phyloP scores from a whole-genome alignment of 1,140 invertebrate species.

The Cydia amplana region DNA sequence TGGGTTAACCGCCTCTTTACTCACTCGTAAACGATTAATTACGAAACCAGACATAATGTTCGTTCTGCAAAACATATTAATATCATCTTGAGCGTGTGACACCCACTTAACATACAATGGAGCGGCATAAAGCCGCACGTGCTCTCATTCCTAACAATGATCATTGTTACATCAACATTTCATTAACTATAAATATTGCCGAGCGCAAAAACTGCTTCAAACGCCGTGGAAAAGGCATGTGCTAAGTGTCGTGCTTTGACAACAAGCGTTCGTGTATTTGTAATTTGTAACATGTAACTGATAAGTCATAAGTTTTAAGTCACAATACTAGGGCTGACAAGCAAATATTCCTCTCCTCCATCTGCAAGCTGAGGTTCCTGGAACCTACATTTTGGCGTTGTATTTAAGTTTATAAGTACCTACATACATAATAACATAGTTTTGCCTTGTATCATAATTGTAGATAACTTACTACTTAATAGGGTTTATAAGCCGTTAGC shows the following conservation, averaged over 20 bases:
- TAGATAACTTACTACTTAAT: too few relatives aligned
- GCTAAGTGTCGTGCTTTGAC: conserved; percentile 13
- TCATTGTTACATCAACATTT: conserved; percentile 62
- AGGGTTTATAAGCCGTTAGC: too few relatives aligned
- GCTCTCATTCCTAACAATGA: conserved; percentile 66
- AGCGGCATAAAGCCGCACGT: conserved; percentile 59
- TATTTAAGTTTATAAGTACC: too few relatives aligned
- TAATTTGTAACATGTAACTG: neutral
- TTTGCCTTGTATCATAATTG: too few relatives aligned
- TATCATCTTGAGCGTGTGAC: conserved; percentile 41
- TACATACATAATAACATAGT: too few relatives aligned
- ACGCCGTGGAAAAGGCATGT: conserved; percentile 7
- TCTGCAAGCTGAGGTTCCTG: neutral
- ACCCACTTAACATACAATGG: conserved; percentile 67
- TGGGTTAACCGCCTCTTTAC: neutral
- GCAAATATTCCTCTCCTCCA: neutral
- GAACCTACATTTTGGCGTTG: neutral
- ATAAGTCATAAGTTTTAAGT: neutral
- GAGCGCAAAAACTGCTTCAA: conserved; percentile 31
- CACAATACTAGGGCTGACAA: neutral
- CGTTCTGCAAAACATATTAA: conserved; percentile 24
- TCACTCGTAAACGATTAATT: conserved; percentile 18
- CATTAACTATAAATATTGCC: conserved; percentile 43
- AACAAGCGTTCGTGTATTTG: neutral
- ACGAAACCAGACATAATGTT: conserved; percentile 8